Evolutionary conservation across 2,113 vertebrate species (phyloP), one percentile per base, ranked within the genome.

Genomic region (Rhadina sibilatrix): DNA sequence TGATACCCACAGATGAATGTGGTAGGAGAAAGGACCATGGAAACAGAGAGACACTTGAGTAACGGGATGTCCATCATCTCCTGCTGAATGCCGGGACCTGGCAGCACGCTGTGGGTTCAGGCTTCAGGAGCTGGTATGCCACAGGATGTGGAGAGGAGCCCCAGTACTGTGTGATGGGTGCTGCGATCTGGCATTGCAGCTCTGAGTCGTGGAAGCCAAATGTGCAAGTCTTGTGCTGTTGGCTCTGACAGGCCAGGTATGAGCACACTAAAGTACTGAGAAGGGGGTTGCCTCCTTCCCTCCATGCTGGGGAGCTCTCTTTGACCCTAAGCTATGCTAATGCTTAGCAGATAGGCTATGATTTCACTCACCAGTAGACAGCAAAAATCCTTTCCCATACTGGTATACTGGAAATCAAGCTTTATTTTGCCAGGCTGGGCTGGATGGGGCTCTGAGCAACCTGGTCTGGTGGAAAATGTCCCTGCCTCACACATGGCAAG

Each of bases 91-190:
- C 20, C 1, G 0, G 38, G 40, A 50, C 31, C n/a, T 2, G 2
- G 6, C 57, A 60, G 53, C 14, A 28, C 42, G 35, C 47, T 21
- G 0, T 35, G 42, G 27, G 16, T 42, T 66, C 10, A 27, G 10
- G 33, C 33, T 76, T 57, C 7, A 2, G 47, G 76, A 40, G 24
- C 5, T 53, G 33, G 2, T 17, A 2, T 1, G 0, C 15, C 6
- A 4, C 4, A 28, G 42, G 64, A 0, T 15, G 0, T 2, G 24
- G 70, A 71, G 74, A 71, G 44, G 33, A 75, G 44, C 35, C 9
- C 1, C 25, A 11, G 64, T 46, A 30, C 46, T 37, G 37, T 0
- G 0, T 12, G 42, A 12, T 21, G 35, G 30, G 18, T 52, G 38
- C 25, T 28, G 35, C 3, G 1, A 30, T 53, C 30, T 63, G 42